Evolutionary conservation across 2,888 invertebrate species (phyloP).

Genomic region (Arge pagana): DNA sequence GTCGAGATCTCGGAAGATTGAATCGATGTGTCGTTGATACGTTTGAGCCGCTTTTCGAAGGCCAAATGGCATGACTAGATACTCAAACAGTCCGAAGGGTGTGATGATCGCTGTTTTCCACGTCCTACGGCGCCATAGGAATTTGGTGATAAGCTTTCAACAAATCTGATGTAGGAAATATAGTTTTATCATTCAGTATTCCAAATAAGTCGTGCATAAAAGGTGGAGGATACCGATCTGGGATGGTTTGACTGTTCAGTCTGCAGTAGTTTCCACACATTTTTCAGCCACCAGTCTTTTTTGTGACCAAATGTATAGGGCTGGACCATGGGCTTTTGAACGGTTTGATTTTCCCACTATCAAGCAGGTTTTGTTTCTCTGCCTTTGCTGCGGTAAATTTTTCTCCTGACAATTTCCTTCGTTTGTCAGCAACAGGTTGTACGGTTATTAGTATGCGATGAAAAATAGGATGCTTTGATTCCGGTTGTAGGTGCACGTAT

Average conservation of each 20-base stretch:
- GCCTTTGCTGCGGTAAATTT: constrained; percentile 25
- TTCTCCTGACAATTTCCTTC: constrained; percentile 15
- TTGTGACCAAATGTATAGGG: constrained; percentile 36
- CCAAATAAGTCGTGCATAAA: no score
- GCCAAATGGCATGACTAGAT: constrained; percentile 15
- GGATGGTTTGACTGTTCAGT: constrained; percentile 35
- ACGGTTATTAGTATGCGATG: neutral
- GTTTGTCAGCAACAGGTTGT: neutral
- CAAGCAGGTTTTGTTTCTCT: constrained; percentile 29
- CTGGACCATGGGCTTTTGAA: constrained; percentile 36
- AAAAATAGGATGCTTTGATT: no score
- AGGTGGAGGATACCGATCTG: constrained; percentile 37
- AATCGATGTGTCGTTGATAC: constrained; percentile 16
- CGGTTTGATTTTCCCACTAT: constrained; percentile 31
- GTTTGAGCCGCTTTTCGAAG: constrained; percentile 12
- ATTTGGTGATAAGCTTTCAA: neutral
- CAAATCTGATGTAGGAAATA: constrained; percentile 7
- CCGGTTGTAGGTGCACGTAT: no score
- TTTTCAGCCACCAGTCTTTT: constrained; percentile 31
- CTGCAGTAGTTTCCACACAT: constrained; percentile 39
- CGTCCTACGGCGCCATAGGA: constrained; percentile 6
- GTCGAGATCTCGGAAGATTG: neutral
- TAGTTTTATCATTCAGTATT: constrained; percentile 6
- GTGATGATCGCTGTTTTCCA: constrained; percentile 21
- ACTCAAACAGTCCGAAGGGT: constrained; percentile 18